A percentile compares a stretch with the other conserved stretches of the same genome.
Conservation (phyloP, 2,888 invertebrate species). For the Rhodophaea formosa region DNA sequence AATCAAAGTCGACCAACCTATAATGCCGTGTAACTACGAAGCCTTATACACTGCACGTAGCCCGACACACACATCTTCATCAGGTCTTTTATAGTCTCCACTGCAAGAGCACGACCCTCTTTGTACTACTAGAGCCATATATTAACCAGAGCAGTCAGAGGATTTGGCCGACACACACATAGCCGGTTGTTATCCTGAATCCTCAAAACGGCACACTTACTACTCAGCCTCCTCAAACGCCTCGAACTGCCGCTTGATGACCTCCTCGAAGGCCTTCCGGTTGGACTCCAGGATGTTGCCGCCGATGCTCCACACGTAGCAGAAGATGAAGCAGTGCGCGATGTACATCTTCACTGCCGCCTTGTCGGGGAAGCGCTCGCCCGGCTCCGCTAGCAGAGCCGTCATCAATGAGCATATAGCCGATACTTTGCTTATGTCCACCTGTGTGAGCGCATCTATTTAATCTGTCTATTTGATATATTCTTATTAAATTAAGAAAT, state of each 20-base stretch:
- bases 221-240: slow-evolving; percentile 84
- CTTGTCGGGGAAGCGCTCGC: slow-evolving; percentile 82
- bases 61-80: too few species aligned
- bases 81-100: too few species aligned
- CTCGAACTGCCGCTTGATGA: slow-evolving; percentile 85
- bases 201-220: slow-evolving; percentile 46
- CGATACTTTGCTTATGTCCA: slow-evolving; percentile 90
- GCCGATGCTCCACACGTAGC: slow-evolving; percentile 92
- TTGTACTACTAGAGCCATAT: too few species aligned
- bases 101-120: too few species aligned
- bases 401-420: slow-evolving; percentile 88
- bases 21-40: too few species aligned
- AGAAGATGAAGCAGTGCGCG: slow-evolving; percentile 89
- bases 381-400: slow-evolving; percentile 84
- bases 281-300: slow-evolving; percentile 89
- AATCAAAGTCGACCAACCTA: too few species aligned
- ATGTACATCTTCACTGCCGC: slow-evolving; percentile 83
- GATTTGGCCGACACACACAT: too few species aligned
- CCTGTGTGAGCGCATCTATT: slow-evolving; percentile 65
- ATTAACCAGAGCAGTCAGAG: too few species aligned
- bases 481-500: too few species aligned
- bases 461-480: not conserved
- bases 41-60: too few species aligned
- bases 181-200: too few species aligned
- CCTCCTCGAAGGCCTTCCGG: slow-evolving; percentile 85